phyloP scores from a whole-genome alignment of 2,797 vertebrate genomes.

The Eulemur rubriventer region DNA sequence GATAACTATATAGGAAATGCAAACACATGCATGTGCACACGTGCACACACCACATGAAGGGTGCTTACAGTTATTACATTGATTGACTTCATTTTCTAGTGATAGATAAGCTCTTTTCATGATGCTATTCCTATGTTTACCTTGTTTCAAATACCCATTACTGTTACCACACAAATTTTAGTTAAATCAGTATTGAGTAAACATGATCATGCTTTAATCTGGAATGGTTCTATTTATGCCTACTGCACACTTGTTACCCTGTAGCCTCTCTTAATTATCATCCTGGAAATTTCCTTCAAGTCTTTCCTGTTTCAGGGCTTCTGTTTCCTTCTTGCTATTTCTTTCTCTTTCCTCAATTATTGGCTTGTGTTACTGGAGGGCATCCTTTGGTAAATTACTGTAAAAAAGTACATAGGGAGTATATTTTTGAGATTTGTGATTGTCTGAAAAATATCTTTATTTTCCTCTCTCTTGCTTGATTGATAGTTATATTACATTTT shows the following conservation, averaged over 20 bases:
- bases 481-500: not conserved
- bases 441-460: slow-evolving; percentile 16
- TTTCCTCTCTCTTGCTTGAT: not conserved
- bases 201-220: not conserved
- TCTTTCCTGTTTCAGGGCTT: not conserved
- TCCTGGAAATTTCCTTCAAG: not conserved
- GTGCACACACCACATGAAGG: not conserved
- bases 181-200: not conserved
- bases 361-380: not conserved
- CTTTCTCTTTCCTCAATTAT: not conserved
- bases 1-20: not conserved
- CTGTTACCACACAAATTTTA: not conserved
- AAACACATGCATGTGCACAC: not conserved
- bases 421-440: not conserved
- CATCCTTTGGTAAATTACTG: not conserved
- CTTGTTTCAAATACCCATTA: not conserved
- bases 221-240: not conserved
- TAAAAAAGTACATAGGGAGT: not conserved
- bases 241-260: not conserved
- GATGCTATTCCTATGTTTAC: not conserved
- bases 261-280: not conserved
- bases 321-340: not conserved
- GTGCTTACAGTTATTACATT: not conserved
- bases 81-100: not conserved
- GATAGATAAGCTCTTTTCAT: not conserved